Percentiles rank a stretch among this genome's conserved stretches.
Conservation (phyloP, 2,797 vertebrate species). For the Channallabes apus region DNA sequence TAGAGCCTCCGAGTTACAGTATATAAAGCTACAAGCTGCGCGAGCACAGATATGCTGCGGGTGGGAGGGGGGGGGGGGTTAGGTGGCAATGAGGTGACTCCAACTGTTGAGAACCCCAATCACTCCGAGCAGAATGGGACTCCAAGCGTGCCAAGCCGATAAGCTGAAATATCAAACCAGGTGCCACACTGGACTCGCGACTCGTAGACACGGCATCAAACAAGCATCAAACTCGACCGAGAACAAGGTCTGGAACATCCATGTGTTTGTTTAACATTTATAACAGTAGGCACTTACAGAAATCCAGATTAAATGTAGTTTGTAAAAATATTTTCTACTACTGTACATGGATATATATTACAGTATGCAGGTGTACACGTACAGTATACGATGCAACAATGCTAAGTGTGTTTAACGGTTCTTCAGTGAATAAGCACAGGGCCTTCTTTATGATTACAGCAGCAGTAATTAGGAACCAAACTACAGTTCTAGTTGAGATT, state of each 20-base stretch:
- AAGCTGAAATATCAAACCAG: conserved; percentile 29
- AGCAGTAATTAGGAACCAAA: background rate
- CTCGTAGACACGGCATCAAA: background rate
- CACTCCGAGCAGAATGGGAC: conserved; percentile 11
- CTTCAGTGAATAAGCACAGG: background rate
- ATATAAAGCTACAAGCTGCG: background rate
- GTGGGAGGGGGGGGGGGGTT: background rate
- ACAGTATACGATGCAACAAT: background rate
- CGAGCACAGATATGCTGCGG: background rate
- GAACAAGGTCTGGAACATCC: background rate
- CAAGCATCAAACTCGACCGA: background rate
- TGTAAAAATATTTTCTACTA: too few relatives aligned
- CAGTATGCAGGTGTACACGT: background rate
- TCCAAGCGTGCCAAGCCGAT: background rate
- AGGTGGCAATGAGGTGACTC: conserved; percentile 11
- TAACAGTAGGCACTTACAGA: background rate
- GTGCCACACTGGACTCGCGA: background rate
- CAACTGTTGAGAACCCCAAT: conserved; percentile 13
- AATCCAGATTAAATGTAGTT: background rate
- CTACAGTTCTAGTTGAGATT: background rate
- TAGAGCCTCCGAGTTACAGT: background rate
- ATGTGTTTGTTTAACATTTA: background rate
- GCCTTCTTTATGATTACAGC: background rate
- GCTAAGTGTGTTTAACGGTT: background rate
- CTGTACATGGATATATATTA: too few relatives aligned